Base-by-base conservation (phyloP, 2,888 invertebrate genomes). In the Ametastegia equiseti region DNA sequence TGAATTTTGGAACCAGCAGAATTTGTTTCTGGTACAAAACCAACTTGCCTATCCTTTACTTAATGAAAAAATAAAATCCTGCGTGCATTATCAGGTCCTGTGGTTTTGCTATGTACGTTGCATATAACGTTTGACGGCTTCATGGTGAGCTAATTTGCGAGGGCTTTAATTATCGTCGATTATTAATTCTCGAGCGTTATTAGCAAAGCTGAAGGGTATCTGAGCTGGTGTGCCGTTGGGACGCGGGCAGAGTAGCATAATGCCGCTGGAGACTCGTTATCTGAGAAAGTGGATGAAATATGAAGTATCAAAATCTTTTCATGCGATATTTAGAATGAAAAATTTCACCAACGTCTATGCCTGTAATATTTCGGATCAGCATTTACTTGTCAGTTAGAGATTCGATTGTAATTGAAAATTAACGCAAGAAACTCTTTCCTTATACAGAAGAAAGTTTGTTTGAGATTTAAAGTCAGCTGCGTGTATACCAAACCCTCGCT, bases 161-260 rank as follows among this genome's bases (percentile, higher is more conserved):
- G 23, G 39, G 57, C 19, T n/a, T 77, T 57, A 30, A 54, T 54
- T 23, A 77, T 23, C 15, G 23, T 39, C 77, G 77, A 77, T 57
- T 77, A 77, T 77, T 77, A 54, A 77, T 78, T 36, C 42, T 42
- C 39, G n/a, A 27, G 39, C 13, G 42, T 78, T 63, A 63, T 78
- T 63, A 63, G 78, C 60, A 54, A 63, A 45, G 23, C 42, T 60
- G 27, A 13, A 78, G 78, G 27, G 60, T 60, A 78, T n/a, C n/a
- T 78, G 42, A 78, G 60, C 60, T 15, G 9, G 60, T 6, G 45
- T 78, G 33, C 27, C 75, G 33, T 60, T n/a, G 36, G 36, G n/a
- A 71, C 7, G 11, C 9, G 42, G 13, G 54, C 13, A 71, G 27
- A 27, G 73, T n/a, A 6, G n/a, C n/a, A n/a, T n/a, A 19, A 73